These are phyloP conservation scores for Pyrgilauda ruficollis DNA, from an alignment of 2,113 vertebrate genomes.

Conservation along the genomic window DNA sequence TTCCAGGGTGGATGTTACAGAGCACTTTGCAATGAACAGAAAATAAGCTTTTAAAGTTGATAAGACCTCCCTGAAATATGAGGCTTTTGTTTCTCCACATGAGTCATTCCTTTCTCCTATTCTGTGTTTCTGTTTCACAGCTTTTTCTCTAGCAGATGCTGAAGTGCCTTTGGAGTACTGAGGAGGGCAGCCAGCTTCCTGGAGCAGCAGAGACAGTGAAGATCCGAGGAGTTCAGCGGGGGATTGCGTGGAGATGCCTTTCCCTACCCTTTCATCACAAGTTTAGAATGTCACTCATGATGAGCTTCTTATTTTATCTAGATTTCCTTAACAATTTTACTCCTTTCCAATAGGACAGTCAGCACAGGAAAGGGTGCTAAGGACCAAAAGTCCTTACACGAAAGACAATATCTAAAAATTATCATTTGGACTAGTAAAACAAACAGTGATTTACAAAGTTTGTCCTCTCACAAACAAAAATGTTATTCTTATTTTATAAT, in stretches of 20 bases:
- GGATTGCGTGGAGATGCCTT: not conserved
- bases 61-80: not conserved
- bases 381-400: not conserved
- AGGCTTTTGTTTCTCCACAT: not conserved
- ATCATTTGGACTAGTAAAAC: not conserved
- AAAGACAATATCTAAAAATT: not conserved
- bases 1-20: not conserved
- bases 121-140: not conserved
- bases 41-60: not conserved
- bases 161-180: not conserved
- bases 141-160: not conserved
- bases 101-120: not conserved
- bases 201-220: not conserved
- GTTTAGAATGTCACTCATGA: not conserved
- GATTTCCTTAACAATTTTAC: not conserved
- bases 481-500: not conserved
- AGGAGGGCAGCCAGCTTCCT: not conserved
- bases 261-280: not conserved
- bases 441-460: not conserved
- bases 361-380: not conserved
- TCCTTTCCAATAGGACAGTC: not conserved
- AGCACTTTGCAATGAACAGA: not conserved
- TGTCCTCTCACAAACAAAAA: not conserved
- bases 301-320: not conserved
- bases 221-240: accelerated